phyloP scores from a whole-genome alignment of 2,888 invertebrate species.

The Diachrysia chrysitis region DNA sequence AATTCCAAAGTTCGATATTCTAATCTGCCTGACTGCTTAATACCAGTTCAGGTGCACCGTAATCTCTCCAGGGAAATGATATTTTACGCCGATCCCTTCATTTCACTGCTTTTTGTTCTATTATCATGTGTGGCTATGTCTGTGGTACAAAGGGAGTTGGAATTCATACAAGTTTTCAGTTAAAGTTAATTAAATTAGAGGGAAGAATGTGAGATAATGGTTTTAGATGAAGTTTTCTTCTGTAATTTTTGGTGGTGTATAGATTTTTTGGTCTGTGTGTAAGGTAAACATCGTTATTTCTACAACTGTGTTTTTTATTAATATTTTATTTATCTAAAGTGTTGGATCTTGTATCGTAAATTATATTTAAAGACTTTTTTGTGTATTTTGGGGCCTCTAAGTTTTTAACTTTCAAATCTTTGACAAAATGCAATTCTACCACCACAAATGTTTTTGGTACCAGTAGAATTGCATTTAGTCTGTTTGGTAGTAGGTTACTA shows the following conservation, averaged over 20 bases:
- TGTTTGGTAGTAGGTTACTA: no score
- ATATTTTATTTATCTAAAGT: no score
- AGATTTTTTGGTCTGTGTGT: not conserved
- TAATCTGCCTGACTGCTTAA: constrained; percentile 18
- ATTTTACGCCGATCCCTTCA: constrained; percentile 12
- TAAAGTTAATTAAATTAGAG: not conserved
- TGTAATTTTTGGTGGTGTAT: not conserved
- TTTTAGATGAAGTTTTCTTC: not conserved
- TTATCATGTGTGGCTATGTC: not conserved
- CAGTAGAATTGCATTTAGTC: no score
- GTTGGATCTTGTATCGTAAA: no score
- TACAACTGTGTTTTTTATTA: no score
- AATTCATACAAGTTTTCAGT: not conserved
- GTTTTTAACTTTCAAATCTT: no score
- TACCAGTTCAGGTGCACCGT: constrained; percentile 28
- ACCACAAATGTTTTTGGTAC: no score
- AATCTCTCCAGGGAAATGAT: constrained; percentile 33
- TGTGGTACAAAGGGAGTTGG: not conserved
- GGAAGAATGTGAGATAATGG: not conserved
- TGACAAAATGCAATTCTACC: no score
- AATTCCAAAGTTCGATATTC: constrained; percentile 38
- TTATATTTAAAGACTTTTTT: no score
- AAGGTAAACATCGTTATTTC: no score
- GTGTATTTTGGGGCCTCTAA: no score
- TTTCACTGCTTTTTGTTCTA: not conserved